Base-by-base conservation (phyloP, 2,888 invertebrate species). In the Laspeyria flexula region DNA sequence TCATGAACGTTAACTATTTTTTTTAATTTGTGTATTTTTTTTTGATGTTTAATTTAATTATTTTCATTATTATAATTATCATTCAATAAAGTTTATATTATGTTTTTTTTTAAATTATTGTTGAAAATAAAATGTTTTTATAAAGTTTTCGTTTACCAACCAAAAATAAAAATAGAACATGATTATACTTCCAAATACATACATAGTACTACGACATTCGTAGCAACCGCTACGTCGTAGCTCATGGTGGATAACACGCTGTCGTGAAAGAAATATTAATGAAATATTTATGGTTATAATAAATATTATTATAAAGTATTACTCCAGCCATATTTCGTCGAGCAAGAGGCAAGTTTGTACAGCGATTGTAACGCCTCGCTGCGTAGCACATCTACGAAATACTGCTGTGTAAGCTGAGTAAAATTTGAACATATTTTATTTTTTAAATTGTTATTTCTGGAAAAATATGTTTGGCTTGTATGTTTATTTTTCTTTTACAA, bases 341-440 rank as follows among this genome's bases (percentile, higher is more conserved):
- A 53, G 58, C 39, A 57, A 61, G 67, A 60, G 66, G 66, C 60
- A 69, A 75, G 70, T 73, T 71, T 65, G 59, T 64, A 64, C 61
- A 60, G 60, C 65, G 68, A 73, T 65, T 71, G 71, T 71, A 54
- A 71, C 70, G 75, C 60, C 57, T 63, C 58, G 69, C 62, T 73
- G 76, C 70, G 60, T 65, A 62, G 55, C 57, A 60, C 69, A 65
- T 74, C 65, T 65, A 72, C 72, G 56, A 72, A 75, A 74, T 73
- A 73, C 60, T 72, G 69, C 50, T 66, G 45, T 55, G 43, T 59
- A 52, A 59, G 52, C 55, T 41, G 23, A 57, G 41, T 43, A 47
- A 56, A 69, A 55, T 51, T 57, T 44, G 46, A 48, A 50, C 47
- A 54, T 52, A 55, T 61, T 58, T 58, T 55, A 51, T 56, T 49